These are phyloP conservation scores for Eueides isabella DNA, from an alignment of 1,140 invertebrate species.

Conservation along the genomic window DNA sequence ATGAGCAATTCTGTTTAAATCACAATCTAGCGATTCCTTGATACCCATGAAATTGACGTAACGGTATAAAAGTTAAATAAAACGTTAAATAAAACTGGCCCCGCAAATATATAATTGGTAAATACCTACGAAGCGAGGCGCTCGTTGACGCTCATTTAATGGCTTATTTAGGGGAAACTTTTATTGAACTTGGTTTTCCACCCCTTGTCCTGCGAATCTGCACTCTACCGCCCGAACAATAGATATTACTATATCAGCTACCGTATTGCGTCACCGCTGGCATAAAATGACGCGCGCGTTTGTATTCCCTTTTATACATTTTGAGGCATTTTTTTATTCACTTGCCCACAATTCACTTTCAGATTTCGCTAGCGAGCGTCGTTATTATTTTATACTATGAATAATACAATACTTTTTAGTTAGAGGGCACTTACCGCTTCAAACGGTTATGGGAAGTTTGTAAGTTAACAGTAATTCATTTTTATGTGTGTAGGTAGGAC, in stretches of 20 bases:
- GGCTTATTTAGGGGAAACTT: slow-evolving; percentile 80
- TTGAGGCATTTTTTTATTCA: slow-evolving; percentile 79
- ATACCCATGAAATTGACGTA: slow-evolving; percentile 81
- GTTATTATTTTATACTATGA: slow-evolving; percentile 76
- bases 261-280: slow-evolving; percentile 58
- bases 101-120: slow-evolving; percentile 81
- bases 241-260: slow-evolving; percentile 40
- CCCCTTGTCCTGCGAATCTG: slow-evolving; percentile 49
- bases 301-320: slow-evolving; percentile 80
- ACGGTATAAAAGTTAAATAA: slow-evolving; percentile 82
- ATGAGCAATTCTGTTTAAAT: slow-evolving; percentile 80
- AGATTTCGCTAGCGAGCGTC: slow-evolving; percentile 70
- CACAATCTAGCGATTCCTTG: slow-evolving; percentile 79
- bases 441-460: slow-evolving; percentile 12
- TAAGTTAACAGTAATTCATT: slow-evolving; percentile 11
- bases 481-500: background rate
- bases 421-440: slow-evolving; percentile 15
- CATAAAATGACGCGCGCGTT: slow-evolving; percentile 68
- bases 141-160: slow-evolving; percentile 76
- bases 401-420: slow-evolving; percentile 53
- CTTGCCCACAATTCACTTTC: slow-evolving; percentile 79
- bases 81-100: slow-evolving; percentile 81
- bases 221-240: slow-evolving; percentile 44
- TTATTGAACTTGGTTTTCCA: slow-evolving; percentile 77
- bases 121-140: slow-evolving; percentile 63